phyloP scores from a whole-genome alignment of 2,113 vertebrate species.

The Ondatra zibethicus region DNA sequence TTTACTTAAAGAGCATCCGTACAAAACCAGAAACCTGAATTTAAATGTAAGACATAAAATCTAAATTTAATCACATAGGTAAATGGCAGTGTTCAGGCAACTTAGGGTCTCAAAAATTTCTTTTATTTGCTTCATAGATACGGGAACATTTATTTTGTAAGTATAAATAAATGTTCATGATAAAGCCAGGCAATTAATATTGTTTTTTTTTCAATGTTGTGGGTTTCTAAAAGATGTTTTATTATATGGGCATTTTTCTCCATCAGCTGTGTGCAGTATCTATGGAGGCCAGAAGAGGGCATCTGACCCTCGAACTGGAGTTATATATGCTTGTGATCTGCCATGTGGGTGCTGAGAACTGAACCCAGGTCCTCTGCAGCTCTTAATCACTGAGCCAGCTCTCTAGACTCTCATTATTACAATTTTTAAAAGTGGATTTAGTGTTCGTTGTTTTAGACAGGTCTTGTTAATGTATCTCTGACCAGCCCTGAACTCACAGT shows the following conservation, averaged over 20 bases:
- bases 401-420: background rate
- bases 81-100: background rate
- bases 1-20: background rate
- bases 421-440: background rate
- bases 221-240: background rate
- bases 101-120: conserved; percentile 13
- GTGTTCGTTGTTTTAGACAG: background rate
- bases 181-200: background rate
- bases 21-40: background rate
- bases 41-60: conserved; percentile 42
- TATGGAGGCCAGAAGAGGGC: background rate
- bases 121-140: background rate
- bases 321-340: background rate
- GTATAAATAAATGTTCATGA: background rate
- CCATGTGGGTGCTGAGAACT: background rate
- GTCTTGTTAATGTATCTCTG: background rate
- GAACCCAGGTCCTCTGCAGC: background rate
- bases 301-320: background rate
- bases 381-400: background rate
- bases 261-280: too few species aligned
- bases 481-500: background rate
- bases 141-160: conserved; percentile 16
- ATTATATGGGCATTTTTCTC: background rate
- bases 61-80: background rate
- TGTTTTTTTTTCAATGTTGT: background rate